Evolutionary conservation across 2,797 vertebrate genomes (phyloP).

Genomic region (Pipistrellus pygmaeus): DNA sequence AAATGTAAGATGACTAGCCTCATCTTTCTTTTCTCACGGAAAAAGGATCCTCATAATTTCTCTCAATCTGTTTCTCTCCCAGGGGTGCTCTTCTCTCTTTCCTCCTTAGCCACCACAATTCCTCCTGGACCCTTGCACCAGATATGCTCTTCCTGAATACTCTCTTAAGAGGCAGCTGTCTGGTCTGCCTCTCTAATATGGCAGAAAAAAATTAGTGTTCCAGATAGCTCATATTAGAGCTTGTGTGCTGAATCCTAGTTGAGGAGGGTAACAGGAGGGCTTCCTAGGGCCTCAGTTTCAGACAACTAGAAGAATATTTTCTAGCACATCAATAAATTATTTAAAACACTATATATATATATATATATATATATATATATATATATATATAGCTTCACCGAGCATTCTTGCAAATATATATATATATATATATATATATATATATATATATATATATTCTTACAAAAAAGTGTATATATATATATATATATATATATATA

Average conservation of each 20-base stretch:
- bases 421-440: no score
- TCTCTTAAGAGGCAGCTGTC: neutral
- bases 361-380: no score
- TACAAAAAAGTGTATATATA: no score
- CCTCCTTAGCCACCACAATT: neutral
- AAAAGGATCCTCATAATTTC: neutral
- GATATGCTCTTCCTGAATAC: neutral
- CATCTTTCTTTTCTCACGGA: neutral
- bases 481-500: no score
- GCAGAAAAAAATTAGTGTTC: neutral
- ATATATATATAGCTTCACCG: no score
- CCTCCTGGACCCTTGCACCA: neutral
- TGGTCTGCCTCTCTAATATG: neutral
- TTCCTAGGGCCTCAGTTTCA: neutral
- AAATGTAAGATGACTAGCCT: neutral
- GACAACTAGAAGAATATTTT: neutral
- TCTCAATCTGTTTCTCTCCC: neutral
- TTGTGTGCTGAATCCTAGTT: neutral
- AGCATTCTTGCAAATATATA: no score
- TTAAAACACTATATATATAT: neutral
- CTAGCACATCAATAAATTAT: neutral
- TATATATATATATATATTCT: no score
- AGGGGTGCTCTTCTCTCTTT: neutral
- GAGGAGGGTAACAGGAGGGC: neutral
- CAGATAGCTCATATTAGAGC: neutral